Evolutionary conservation across 2,797 vertebrate genomes (phyloP), one percentile per base, ranked within the genome.

Genomic region (Gadopsis marmoratus): DNA sequence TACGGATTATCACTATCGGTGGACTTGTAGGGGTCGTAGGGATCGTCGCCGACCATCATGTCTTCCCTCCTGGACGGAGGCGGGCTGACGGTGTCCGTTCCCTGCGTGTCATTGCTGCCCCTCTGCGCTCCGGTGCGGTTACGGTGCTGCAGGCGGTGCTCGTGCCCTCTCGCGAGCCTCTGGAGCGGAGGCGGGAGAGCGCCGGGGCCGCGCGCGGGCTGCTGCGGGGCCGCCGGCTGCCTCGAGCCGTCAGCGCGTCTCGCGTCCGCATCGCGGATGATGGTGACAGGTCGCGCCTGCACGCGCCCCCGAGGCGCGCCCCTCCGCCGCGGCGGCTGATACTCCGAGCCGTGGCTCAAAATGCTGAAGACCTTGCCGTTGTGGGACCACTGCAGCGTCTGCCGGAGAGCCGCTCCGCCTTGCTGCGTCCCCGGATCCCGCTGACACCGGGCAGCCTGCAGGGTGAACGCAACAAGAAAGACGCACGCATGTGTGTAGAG

Each of bases 331-430:
- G 97, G 90, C 1, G 96, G 96, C 90, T 97, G 97, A 82, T 97
- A 98, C 91, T 97, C 95, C 6, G 97, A 93, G 62, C 97, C 97
- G 33, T 96, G 96, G 86, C 97, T 99, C 54, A 98, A 92, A 80
- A 99, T 95, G 82, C 97, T 98, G 87, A 96, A 98, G 71, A 97
- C 92, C 93, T 97, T 96, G 79, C 98, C 98, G 83, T 98, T 97
- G 95, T 97, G 97, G 76, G 97, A 95, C 98, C 98, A 99, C 82
- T 97, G 97, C 60, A 99, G 94, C 48, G 95, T 95, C 87, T 97
- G 97, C 71, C 96, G 94, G 87, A 96, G 97, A 78, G 95, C 95
- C 3, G 94, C 94, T 19, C 94, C 90, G 7, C 88, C 91, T 45
- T 74, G 85, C 17, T 75, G 87, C 4, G 76, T 45, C 64, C 82